A percentile compares a stretch with the other conserved stretches of the same genome.
These are phyloP conservation scores for Falco rusticolus DNA, from an alignment of 2,797 vertebrate species.

Conservation along the genomic window DNA sequence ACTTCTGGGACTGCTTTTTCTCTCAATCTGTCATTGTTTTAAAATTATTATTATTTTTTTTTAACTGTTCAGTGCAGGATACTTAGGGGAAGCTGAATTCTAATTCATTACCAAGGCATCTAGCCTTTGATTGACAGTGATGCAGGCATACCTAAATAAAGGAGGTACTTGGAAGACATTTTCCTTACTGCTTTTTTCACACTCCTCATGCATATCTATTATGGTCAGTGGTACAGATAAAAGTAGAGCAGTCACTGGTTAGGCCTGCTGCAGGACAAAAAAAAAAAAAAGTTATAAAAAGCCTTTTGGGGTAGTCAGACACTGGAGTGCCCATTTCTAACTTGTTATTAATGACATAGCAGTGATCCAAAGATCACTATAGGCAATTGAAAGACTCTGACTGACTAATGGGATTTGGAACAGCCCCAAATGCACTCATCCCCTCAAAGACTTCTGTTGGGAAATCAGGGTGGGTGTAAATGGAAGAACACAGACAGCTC, in stretches of 20 bases:
- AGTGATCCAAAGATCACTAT: not conserved
- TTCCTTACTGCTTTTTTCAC: not conserved
- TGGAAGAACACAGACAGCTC: not conserved
- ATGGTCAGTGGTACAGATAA: not conserved
- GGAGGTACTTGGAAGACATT: not conserved
- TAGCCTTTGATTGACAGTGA: not conserved
- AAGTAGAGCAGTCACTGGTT: not conserved
- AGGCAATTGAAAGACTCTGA: not conserved
- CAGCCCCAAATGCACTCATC: not conserved
- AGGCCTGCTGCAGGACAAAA: not conserved
- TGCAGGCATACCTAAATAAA: not conserved
- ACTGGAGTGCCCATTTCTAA: not conserved
- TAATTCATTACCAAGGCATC: constrained; percentile 19
- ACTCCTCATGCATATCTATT: not conserved
- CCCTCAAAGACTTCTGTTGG: constrained; percentile 13
- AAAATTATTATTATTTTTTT: not conserved
- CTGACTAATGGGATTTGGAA: constrained; percentile 13
- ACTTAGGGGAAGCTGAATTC: constrained; percentile 22
- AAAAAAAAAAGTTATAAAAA: not conserved
- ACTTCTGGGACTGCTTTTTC: constrained; percentile 40
- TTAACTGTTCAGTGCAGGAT: not conserved
- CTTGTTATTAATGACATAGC: not conserved
- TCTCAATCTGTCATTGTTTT: constrained; percentile 38
- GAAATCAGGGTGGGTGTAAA: constrained; percentile 1
- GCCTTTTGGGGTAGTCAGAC: not conserved